phyloP scores from a whole-genome alignment of 2,888 invertebrate genomes.

The Serripes groenlandicus region DNA sequence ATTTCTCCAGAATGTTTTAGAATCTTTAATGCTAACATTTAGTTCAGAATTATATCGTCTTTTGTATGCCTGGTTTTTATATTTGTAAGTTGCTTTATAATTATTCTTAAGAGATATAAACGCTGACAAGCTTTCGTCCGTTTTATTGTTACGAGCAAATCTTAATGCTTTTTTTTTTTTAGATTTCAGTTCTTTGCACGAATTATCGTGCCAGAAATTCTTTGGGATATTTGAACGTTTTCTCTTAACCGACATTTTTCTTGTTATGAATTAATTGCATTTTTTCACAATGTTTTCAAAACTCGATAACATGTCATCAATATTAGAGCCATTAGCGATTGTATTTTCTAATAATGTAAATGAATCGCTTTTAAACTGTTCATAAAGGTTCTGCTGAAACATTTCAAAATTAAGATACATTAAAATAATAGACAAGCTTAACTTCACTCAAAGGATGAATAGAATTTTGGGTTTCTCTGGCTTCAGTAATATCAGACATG shows the following conservation, averaged over 20 bases:
- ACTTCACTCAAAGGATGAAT: not conserved
- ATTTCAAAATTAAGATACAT: not conserved
- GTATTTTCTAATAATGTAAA: not conserved
- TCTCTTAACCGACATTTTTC: not conserved
- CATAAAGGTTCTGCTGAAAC: no score
- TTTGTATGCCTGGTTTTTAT: no score
- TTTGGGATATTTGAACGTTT: not conserved
- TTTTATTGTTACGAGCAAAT: not conserved
- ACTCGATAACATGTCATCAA: not conserved
- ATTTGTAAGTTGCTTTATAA: not conserved
- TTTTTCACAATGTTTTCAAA: not conserved
- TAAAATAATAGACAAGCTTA: not conserved
- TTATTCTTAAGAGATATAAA: not conserved
- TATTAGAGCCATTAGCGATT: not conserved
- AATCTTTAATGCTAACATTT: not conserved
- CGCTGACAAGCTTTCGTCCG: not conserved
- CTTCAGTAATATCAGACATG: not conserved
- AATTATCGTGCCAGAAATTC: constrained; percentile 6
- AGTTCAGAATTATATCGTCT: not conserved
- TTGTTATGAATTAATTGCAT: not conserved
- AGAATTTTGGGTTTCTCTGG: no score
- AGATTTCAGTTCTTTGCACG: not conserved
- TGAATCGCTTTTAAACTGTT: not conserved
- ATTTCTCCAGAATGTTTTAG: constrained; percentile 10
- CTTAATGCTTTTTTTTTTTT: not conserved